Percentiles rank a stretch among this genome's conserved stretches.
Evolutionary conservation across 2,888 invertebrate genomes (phyloP).

Genomic region (Eupelmus urozonus): DNA sequence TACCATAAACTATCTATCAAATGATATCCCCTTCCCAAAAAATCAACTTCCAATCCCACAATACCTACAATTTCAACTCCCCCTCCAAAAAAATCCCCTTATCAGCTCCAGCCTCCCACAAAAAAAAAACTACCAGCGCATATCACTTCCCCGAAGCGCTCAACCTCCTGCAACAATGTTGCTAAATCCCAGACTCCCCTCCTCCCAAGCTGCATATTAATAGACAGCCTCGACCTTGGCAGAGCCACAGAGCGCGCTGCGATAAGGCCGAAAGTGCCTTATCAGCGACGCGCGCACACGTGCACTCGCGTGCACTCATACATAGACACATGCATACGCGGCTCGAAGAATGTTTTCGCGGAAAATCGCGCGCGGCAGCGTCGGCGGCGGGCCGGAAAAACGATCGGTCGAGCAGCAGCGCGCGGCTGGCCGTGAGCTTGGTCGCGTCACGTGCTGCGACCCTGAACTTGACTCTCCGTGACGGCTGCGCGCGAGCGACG

Average conservation of each 20-base stretch:
- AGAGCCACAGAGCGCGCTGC: background rate
- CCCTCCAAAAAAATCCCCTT: background rate
- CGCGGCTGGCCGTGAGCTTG: slow-evolving; percentile 16
- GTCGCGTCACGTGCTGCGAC: slow-evolving; percentile 31
- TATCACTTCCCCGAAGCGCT: background rate
- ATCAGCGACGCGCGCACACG: slow-evolving; percentile 36
- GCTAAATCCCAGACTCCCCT: background rate
- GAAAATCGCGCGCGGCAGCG: slow-evolving; percentile 6
- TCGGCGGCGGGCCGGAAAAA: background rate
- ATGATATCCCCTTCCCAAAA: too few relatives aligned
- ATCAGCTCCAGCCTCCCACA: background rate
- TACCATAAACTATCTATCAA: too few relatives aligned
- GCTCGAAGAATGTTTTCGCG: background rate
- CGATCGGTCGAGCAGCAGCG: background rate
- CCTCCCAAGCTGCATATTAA: slow-evolving; percentile 29
- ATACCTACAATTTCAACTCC: too few relatives aligned
- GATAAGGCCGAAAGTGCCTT: slow-evolving; percentile 51
- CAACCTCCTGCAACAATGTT: background rate
- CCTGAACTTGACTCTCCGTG: slow-evolving; percentile 60
- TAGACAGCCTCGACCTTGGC: slow-evolving; percentile 48
- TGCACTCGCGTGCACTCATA: background rate
- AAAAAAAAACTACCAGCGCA: background rate
- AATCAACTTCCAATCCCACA: too few relatives aligned
- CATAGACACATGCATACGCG: background rate
- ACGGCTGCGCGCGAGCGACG: slow-evolving; percentile 34